A percentile compares a stretch with the other conserved stretches of the same genome.
Evolutionary conservation across 2,113 vertebrate genomes (phyloP).

Genomic region (Puntigrus tetrazona): DNA sequence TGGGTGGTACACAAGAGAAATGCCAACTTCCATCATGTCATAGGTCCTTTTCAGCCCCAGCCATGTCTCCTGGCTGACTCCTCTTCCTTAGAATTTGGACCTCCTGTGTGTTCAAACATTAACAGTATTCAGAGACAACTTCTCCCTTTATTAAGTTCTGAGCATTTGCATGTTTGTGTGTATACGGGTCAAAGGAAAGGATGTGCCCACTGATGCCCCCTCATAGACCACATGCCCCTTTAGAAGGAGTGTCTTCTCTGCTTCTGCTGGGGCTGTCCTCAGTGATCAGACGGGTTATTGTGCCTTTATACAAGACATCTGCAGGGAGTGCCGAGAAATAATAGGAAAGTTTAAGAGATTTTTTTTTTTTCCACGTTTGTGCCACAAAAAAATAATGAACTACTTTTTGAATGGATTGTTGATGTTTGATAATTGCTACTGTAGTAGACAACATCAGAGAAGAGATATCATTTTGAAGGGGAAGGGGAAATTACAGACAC

Average conservation of each 20-base stretch:
- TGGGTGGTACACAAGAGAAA: slow-evolving; percentile 78
- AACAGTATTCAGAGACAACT: neutral
- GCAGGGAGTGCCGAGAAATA: slow-evolving; percentile 85
- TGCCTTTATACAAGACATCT: slow-evolving; percentile 93
- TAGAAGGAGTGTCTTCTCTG: slow-evolving; percentile 85
- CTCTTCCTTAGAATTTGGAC: slow-evolving; percentile 88
- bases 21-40: slow-evolving; percentile 93
- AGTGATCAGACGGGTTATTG: slow-evolving; percentile 88
- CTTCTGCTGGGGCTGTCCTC: slow-evolving; percentile 86
- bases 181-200: slow-evolving; percentile 88
- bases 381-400: too few species aligned
- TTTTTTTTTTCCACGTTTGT: neutral
- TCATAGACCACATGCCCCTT: slow-evolving; percentile 94
- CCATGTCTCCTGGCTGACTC: slow-evolving; percentile 81
- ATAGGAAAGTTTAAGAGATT: neutral
- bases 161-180: neutral
- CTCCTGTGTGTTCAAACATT: slow-evolving; percentile 51
- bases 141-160: neutral
- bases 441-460: neutral
- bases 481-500: too few species aligned
- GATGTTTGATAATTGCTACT: neutral
- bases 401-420: neutral
- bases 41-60: slow-evolving; percentile 88
- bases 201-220: slow-evolving; percentile 92
- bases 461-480: neutral